phyloP scores from a whole-genome alignment of 2,797 vertebrate genomes.

The Enteromius argenteus region DNA sequence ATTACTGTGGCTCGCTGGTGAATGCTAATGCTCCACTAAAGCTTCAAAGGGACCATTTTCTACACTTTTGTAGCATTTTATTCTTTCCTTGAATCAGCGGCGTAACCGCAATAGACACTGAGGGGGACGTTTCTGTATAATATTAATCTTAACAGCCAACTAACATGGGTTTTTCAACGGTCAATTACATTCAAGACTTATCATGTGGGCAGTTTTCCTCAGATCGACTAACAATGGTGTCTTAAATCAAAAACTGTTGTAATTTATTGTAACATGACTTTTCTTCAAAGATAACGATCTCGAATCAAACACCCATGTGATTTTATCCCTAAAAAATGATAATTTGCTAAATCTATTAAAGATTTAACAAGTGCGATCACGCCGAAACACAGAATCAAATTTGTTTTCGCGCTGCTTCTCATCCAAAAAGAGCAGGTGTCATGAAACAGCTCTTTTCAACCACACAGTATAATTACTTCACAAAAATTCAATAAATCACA shows the following conservation, averaged over 20 bases:
- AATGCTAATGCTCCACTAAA: slow-evolving; percentile 17
- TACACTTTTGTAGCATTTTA: neutral
- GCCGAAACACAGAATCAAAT: neutral
- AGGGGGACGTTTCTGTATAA: neutral
- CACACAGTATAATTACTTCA: neutral
- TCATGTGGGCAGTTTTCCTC: neutral
- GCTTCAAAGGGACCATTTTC: slow-evolving; percentile 13
- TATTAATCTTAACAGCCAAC: neutral
- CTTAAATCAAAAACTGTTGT: neutral
- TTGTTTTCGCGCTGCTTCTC: neutral
- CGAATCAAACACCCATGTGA: neutral
- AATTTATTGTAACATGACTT: neutral
- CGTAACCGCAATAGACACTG: neutral
- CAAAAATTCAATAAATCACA: neutral
- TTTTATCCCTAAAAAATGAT: neutral
- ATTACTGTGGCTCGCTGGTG: neutral
- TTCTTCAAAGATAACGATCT: neutral
- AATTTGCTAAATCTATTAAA: neutral
- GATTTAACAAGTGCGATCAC: neutral
- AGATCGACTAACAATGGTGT: neutral
- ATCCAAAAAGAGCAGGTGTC: slow-evolving; percentile 4
- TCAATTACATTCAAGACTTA: neutral
- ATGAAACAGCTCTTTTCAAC: neutral
- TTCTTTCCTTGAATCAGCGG: neutral
- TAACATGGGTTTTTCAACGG: neutral